Percentiles rank a stretch among this genome's conserved stretches.
Evolutionary conservation across 1,140 invertebrate species (phyloP).

Genomic region (Pogonognathellus flavescens): DNA sequence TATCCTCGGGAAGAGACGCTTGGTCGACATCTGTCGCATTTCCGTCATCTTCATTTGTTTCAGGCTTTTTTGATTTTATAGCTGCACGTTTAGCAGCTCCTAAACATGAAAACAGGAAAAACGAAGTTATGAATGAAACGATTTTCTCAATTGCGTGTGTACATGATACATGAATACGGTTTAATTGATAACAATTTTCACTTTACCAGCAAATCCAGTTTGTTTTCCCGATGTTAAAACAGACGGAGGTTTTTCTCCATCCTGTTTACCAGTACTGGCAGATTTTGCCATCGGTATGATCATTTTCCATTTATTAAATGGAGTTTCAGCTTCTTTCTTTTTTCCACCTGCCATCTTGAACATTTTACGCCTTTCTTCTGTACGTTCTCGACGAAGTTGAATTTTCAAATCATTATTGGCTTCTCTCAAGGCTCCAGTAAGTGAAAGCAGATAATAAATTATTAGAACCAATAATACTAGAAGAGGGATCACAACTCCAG

Average conservation of each 20-base stretch:
- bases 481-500: constrained; percentile 93
- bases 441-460: constrained; percentile 93
- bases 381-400: constrained; percentile 87
- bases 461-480: constrained; percentile 91
- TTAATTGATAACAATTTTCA: constrained; percentile 51
- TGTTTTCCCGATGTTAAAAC: constrained; percentile 69
- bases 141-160: not conserved
- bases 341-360: constrained; percentile 85
- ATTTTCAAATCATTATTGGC: constrained; percentile 93
- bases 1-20: constrained; percentile 64
- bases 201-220: constrained; percentile 67
- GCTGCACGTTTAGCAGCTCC: constrained; percentile 64
- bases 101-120: not conserved
- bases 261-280: not conserved
- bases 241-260: constrained; percentile 56
- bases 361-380: constrained; percentile 92
- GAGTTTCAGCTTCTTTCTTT: constrained; percentile 74
- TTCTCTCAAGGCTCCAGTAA: constrained; percentile 90
- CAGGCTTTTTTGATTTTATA: constrained; percentile 56
- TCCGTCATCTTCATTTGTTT: constrained; percentile 62
- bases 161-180: not conserved
- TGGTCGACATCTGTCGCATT: constrained; percentile 66
- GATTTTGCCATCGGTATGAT: constrained; percentile 72
- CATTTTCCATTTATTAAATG: constrained; percentile 79
- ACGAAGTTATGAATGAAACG: too few species aligned